A percentile compares a stretch with the other conserved stretches of the same genome.
Conservation (phyloP, 2,113 vertebrate species). For the Anarhynchus alexandrinus region DNA sequence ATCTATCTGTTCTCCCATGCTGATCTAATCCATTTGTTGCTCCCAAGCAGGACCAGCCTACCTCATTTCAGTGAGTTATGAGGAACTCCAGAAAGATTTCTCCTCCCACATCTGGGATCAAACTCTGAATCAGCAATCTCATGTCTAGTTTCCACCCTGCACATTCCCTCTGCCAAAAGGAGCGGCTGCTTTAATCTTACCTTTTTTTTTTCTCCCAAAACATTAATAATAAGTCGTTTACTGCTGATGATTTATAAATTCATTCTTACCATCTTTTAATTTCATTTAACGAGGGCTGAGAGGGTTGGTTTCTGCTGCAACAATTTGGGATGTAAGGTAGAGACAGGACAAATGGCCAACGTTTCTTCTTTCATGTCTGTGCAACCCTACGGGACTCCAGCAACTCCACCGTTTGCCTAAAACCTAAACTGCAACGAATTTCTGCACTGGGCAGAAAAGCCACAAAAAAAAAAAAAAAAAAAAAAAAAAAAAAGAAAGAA, state of each 20-base stretch:
- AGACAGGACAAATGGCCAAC: not conserved
- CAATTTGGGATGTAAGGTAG: not conserved
- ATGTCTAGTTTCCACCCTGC: slow-evolving; percentile 51
- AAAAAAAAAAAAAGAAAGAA: not conserved
- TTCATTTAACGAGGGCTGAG: not conserved
- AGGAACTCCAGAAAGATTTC: slow-evolving; percentile 57
- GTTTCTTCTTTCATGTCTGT: not conserved
- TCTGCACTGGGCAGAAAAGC: not conserved
- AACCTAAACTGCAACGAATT: not conserved
- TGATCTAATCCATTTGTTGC: slow-evolving; percentile 53
- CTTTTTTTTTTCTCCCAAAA: not conserved
- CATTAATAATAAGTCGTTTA: not conserved
- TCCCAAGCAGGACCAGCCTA: slow-evolving; percentile 35
- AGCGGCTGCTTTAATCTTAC: slow-evolving; percentile 40
- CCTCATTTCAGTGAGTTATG: slow-evolving; percentile 59
- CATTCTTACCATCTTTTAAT: not conserved
- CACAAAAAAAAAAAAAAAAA: not conserved
- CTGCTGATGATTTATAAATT: not conserved
- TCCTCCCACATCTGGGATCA: slow-evolving; percentile 64
- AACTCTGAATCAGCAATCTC: slow-evolving; percentile 63
- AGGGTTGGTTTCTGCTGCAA: not conserved
- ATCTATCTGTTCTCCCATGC: slow-evolving; percentile 41
- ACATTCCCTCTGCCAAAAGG: slow-evolving; percentile 44
- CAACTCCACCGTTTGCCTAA: not conserved
- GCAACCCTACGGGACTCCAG: not conserved